Conservation (phyloP, 2,113 vertebrate species). For the Bothrops jararaca region DNA sequence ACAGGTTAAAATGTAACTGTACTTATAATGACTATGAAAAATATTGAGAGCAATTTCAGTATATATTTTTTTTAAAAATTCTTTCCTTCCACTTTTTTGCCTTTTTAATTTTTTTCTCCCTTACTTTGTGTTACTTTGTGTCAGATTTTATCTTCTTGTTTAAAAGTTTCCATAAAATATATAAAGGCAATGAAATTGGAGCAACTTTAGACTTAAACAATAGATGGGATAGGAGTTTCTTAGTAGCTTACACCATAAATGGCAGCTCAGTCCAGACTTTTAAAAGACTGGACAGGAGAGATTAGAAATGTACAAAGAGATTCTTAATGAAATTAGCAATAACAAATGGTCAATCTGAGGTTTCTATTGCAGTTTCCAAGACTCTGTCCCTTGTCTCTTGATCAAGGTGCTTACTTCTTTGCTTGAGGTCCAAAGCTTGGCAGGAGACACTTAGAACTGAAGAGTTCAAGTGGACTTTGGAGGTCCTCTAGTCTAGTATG, state of each 20-base stretch:
- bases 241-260: neutral
- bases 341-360: neutral
- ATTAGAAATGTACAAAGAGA: neutral
- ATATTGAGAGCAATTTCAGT: no score
- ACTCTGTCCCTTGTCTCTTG: neutral
- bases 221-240: neutral
- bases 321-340: neutral
- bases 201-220: neutral
- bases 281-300: neutral
- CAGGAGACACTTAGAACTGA: neutral
- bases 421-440: neutral
- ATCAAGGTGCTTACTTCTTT: neutral
- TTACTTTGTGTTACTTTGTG: no score
- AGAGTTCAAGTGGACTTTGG: neutral
- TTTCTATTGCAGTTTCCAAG: neutral
- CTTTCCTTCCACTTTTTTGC: no score
- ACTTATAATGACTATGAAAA: no score
- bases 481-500: neutral
- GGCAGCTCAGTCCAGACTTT: neutral
- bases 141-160: no score
- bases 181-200: no score
- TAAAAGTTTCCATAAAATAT: no score
- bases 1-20: no score
- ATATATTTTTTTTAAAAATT: no score
- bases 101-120: no score